Evolutionary conservation across 64 coral and sea anemone species (phyloP).

Genomic region (Montipora sp.): DNA sequence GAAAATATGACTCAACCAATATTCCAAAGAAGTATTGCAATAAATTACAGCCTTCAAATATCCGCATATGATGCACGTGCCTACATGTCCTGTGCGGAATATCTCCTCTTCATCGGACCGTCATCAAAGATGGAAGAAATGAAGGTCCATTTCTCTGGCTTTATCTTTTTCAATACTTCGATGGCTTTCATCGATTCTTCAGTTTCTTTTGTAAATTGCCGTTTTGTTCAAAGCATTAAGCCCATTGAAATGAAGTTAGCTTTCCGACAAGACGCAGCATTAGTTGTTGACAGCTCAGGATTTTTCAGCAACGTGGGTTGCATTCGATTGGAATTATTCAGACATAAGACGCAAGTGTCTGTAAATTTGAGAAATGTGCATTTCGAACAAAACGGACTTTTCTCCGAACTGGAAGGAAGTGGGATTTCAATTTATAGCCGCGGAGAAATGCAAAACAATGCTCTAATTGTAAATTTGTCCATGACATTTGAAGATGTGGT

Average conservation of each 20-base stretch:
- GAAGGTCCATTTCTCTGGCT: background rate
- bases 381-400: background rate
- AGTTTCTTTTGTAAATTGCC: constrained; percentile 21
- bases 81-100: background rate
- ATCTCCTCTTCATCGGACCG: background rate
- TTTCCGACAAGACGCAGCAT: background rate
- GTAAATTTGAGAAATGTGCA: background rate
- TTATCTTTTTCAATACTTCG: constrained; percentile 1
- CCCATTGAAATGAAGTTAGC: background rate
- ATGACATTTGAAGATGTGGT: background rate
- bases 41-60: background rate
- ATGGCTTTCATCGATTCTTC: background rate
- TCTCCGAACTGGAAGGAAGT: background rate
- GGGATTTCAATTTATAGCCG: background rate
- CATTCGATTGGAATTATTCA: background rate
- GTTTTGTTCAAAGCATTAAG: background rate
- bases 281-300: background rate
- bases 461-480: background rate
- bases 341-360: no score
- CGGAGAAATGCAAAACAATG: no score
- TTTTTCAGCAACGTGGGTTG: constrained; percentile 6
- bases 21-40: background rate
- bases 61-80: background rate
- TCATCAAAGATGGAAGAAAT: background rate
- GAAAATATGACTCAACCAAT: background rate